Evolutionary conservation across 2,888 invertebrate species (phyloP).

Genomic region (Neoscelio sp.): DNA sequence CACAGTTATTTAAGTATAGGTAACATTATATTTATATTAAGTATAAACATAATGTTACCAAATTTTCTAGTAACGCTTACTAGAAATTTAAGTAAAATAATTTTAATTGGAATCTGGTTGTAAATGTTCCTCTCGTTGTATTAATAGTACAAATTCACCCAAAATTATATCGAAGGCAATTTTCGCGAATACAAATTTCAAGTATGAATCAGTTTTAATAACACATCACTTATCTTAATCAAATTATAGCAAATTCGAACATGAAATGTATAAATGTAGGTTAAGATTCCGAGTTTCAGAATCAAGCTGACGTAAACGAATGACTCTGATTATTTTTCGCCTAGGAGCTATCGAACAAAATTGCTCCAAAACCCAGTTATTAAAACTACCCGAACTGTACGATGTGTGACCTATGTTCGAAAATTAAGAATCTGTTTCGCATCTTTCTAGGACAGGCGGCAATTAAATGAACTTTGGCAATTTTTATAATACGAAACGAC

Average conservation of each 20-base stretch:
- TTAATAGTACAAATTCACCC: too few species aligned
- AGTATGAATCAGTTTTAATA: constrained; percentile 15
- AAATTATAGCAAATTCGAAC: constrained; percentile 3
- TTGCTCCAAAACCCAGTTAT: constrained; percentile 50
- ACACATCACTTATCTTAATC: neutral
- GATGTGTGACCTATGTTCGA: constrained; percentile 49
- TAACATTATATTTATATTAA: too few species aligned
- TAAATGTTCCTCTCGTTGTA: too few species aligned
- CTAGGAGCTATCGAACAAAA: constrained; percentile 40
- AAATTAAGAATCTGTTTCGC: constrained; percentile 54
- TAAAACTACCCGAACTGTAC: constrained; percentile 42
- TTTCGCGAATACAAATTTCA: neutral
- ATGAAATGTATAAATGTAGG: constrained; percentile 42
- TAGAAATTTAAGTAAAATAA: too few species aligned
- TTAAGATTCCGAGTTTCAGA: constrained; percentile 31
- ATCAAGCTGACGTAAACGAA: constrained; percentile 35
- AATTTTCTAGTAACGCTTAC: too few species aligned
- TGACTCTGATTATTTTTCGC: constrained; percentile 46
- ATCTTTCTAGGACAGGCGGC: constrained; percentile 38
- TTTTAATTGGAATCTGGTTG: too few species aligned
- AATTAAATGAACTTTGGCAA: constrained; percentile 44
- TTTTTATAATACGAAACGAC: constrained; percentile 23
- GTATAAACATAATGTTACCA: too few species aligned
- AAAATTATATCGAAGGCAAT: too few species aligned
- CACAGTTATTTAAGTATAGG: too few species aligned